These are phyloP conservation scores for Lagopus leucura DNA, from an alignment of 2,113 vertebrate genomes.

Conservation along the genomic window DNA sequence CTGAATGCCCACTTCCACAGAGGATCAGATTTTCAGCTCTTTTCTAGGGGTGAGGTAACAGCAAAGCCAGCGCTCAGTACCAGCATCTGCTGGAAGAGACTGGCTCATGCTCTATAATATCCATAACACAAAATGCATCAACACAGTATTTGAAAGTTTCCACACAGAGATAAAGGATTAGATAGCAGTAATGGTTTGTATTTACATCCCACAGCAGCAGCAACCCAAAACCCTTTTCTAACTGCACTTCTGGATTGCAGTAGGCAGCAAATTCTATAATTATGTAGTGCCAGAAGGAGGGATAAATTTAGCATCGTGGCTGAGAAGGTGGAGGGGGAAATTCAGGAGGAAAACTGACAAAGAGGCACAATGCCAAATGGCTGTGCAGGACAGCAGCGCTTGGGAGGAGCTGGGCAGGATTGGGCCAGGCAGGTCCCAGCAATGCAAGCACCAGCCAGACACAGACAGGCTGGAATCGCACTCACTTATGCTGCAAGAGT, in stretches of 20 bases:
- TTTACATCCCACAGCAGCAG: background rate
- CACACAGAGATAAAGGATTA: background rate
- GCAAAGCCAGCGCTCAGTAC: background rate
- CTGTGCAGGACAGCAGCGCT: background rate
- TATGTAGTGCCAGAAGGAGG: background rate
- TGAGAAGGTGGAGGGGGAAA: background rate
- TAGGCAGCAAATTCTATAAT: slow-evolving; percentile 7
- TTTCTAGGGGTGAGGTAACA: background rate
- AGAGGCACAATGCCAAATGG: background rate
- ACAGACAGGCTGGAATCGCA: accelerated
- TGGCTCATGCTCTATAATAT: accelerated
- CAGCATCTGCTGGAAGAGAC: background rate
- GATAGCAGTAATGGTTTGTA: background rate
- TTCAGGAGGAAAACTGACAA: background rate
- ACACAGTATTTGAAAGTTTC: background rate
- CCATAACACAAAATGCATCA: background rate
- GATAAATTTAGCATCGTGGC: background rate
- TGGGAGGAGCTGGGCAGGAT: background rate
- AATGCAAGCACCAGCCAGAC: background rate
- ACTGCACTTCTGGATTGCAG: background rate
- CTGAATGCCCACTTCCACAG: accelerated
- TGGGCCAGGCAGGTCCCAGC: background rate
- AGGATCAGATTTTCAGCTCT: background rate
- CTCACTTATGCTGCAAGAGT: background rate
- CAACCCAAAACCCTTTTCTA: background rate